Evolutionary conservation across 2,113 vertebrate genomes (phyloP), one percentile per base, ranked within the genome.

Genomic region (Pachycephala philippinensis): DNA sequence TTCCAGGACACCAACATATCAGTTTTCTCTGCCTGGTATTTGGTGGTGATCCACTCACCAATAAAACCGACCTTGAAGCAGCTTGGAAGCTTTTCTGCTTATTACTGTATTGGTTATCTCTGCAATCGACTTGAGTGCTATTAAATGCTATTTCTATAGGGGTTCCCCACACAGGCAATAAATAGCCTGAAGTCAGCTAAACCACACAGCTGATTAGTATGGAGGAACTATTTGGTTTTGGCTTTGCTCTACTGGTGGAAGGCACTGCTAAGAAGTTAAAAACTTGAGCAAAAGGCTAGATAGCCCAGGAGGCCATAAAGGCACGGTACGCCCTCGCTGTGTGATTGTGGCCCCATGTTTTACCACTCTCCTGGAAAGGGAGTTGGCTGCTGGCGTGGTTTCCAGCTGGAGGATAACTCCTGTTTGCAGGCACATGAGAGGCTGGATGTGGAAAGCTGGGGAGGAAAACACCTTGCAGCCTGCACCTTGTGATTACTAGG

Each of bases 141-240:
- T 88, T 95, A 90, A 68, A 60, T 87, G 72, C 37, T 89, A 3
- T 81, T 97, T 96, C 93, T 92, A 15, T 64, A 89, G 93, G 93
- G 94, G 45, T 89, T 96, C 77, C 89, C 93, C 93, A 49, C 52
- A 22, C 17, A 2, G 42, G 59, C 2, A 15, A 49, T 90, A 95
- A 95, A 81, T 84, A 92, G 80, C 84, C 91, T 87, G 80, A 80
- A 90, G 91, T 96, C 59, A 95, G 89, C 81, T 84, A 40, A 95
- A 68, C 64, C 52, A 40, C 31, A 8, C 23, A 78, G 84, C 76
- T 87, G 91, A 78, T 89, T 59, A 63, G 56, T 39, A 44, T 13
- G 80, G 80, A 87, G 89, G 80, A 86, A 53, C 76, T 59, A 0
- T 42, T 66, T 59, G 83, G 54, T 40, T 93, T 96, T 85, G 86